Percentiles rank a stretch among this genome's conserved stretches.
Conservation (phyloP, 1,140 invertebrate genomes). For the Drosophila sp. region DNA sequence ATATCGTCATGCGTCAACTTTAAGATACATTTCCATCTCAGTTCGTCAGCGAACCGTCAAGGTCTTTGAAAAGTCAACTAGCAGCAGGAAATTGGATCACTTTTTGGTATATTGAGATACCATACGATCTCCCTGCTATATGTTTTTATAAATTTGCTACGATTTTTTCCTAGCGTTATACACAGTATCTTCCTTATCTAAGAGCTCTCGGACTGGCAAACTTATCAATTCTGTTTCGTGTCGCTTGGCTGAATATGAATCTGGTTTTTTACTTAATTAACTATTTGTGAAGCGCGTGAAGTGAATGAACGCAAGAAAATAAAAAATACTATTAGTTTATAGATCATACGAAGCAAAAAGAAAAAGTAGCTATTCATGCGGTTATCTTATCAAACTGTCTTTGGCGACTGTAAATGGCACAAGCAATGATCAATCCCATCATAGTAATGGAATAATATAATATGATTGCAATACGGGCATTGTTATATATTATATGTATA, state of each 20-base stretch:
- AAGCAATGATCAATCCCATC: background rate
- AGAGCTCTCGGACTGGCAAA: conserved; percentile 1
- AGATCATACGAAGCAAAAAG: conserved; percentile 8
- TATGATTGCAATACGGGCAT: conserved; percentile 4
- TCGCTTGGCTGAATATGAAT: conserved; percentile 21
- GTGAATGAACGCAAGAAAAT: conserved; percentile 74
- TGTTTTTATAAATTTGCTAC: conserved; percentile 8
- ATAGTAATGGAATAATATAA: background rate
- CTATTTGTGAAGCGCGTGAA: conserved; percentile 35
- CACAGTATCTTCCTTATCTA: conserved; percentile 14
- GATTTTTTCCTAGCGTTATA: conserved; percentile 19
- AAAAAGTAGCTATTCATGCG: background rate
- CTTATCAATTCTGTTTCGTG: conserved; percentile 18
- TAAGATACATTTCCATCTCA: conserved; percentile 41
- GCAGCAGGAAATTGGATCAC: conserved; percentile 55
- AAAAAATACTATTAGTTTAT: conserved; percentile 34
- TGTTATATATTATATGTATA: conserved; percentile 4
- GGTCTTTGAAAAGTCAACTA: conserved; percentile 73
- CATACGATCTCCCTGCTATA: conserved; percentile 22
- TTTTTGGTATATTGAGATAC: conserved; percentile 39
- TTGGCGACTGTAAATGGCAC: conserved; percentile 15
- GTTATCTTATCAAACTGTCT: conserved; percentile 34
- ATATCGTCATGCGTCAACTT: conserved; percentile 27
- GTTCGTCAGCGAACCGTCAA: conserved; percentile 62
- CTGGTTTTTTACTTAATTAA: conserved; percentile 59